Percentiles rank a stretch among this genome's conserved stretches.
Conservation (phyloP, 2,113 vertebrate genomes). For the Rallus limicola region DNA sequence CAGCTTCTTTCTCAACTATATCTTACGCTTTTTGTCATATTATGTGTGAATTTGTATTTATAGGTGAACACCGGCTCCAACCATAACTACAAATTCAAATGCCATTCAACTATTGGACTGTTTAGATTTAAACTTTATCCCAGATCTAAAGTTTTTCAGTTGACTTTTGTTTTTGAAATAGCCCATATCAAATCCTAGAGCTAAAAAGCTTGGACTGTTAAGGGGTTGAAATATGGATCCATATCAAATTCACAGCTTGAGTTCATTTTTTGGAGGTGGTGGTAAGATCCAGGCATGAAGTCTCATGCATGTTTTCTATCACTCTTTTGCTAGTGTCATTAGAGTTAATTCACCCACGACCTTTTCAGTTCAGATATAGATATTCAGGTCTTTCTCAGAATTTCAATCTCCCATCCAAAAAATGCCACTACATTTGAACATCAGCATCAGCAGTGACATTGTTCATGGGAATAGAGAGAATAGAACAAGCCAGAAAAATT, state of each 20-base stretch:
- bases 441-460: background rate
- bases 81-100: background rate
- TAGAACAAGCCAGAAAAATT: background rate
- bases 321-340: background rate
- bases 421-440: background rate
- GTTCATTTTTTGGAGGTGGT: background rate
- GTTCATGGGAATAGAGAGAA: background rate
- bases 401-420: background rate
- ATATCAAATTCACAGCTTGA: conserved; percentile 13
- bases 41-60: background rate
- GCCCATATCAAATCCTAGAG: background rate
- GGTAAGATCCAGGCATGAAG: background rate
- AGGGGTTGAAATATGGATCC: background rate
- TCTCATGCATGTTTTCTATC: background rate
- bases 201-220: background rate
- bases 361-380: background rate
- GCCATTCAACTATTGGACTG: background rate
- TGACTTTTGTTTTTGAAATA: background rate
- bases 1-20: conserved; percentile 10
- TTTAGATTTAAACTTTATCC: background rate
- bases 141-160: background rate
- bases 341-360: background rate
- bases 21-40: background rate
- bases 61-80: background rate
- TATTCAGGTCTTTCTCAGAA: background rate